Conservation (phyloP, 1,140 invertebrate species). For the Subanguina moxae region DNA sequence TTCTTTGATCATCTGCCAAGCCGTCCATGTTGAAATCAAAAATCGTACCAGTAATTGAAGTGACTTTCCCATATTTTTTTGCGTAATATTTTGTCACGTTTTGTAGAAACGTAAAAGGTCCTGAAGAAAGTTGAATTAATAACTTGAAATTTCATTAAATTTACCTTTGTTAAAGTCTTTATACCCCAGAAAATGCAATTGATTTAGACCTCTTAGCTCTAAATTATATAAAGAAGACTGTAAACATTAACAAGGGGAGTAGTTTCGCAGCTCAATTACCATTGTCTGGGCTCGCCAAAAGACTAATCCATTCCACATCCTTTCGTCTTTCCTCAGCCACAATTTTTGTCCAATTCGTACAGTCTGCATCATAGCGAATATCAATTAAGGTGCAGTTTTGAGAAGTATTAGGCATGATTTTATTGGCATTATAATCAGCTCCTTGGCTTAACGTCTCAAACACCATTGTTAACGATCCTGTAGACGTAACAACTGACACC, state of each 20-base stretch:
- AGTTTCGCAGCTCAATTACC: conserved; percentile 16
- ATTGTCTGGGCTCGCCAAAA: conserved; percentile 14
- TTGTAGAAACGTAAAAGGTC: conserved; percentile 33
- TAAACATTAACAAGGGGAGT: background rate
- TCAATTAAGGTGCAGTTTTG: conserved; percentile 20
- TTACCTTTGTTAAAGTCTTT: conserved; percentile 32
- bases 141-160: background rate
- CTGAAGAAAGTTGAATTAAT: too few relatives aligned
- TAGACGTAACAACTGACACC: background rate
- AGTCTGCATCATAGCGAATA: conserved; percentile 21
- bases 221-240: conserved; percentile 6
- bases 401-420: background rate
- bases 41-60: conserved; percentile 37
- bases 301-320: conserved; percentile 17
- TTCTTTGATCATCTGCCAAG: conserved; percentile 27
- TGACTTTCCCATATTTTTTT: conserved; percentile 25
- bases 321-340: conserved; percentile 6
- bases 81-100: conserved; percentile 39
- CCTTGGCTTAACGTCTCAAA: conserved; percentile 21
- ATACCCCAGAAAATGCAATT: conserved; percentile 32
- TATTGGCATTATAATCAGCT: background rate
- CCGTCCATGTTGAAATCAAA: conserved; percentile 39
- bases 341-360: conserved; percentile 26
- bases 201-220: conserved; percentile 25
- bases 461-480: conserved; percentile 17